These are phyloP conservation scores for Rhynchonycteris naso DNA, from an alignment of 2,797 vertebrate species.

Conservation along the genomic window DNA sequence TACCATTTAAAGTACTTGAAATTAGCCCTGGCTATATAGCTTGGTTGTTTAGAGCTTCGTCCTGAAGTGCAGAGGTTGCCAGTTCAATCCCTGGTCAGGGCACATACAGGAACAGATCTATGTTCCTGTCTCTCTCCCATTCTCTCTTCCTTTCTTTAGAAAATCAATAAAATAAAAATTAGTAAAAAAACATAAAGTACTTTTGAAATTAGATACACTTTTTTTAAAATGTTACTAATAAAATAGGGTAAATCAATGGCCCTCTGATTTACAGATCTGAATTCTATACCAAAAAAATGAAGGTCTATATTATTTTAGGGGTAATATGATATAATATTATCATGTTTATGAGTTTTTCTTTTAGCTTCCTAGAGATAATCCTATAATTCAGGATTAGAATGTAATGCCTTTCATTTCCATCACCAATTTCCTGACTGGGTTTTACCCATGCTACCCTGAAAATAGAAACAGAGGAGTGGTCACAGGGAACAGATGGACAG, in stretches of 20 bases:
- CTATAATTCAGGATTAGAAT: slow-evolving; percentile 44
- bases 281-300: neutral
- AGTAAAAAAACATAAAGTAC: no score
- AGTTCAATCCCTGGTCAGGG: no score
- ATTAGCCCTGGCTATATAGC: neutral
- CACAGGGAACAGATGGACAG: no score
- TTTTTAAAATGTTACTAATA: neutral
- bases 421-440: neutral
- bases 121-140: no score
- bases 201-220: slow-evolving; percentile 2
- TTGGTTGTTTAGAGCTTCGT: no score
- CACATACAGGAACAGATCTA: no score
- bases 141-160: no score
- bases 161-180: no score
- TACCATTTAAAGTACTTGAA: slow-evolving; percentile 46
- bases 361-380: neutral
- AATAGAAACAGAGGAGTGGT: neutral
- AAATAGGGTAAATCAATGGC: neutral
- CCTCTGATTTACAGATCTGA: neutral
- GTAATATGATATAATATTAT: neutral
- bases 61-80: no score
- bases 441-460: neutral
- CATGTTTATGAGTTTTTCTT: neutral
- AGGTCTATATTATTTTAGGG: slow-evolving; percentile 2
- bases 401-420: slow-evolving; percentile 33